Evolutionary conservation across 2,113 vertebrate genomes (phyloP).

Genomic region (Polypterus senegalus): DNA sequence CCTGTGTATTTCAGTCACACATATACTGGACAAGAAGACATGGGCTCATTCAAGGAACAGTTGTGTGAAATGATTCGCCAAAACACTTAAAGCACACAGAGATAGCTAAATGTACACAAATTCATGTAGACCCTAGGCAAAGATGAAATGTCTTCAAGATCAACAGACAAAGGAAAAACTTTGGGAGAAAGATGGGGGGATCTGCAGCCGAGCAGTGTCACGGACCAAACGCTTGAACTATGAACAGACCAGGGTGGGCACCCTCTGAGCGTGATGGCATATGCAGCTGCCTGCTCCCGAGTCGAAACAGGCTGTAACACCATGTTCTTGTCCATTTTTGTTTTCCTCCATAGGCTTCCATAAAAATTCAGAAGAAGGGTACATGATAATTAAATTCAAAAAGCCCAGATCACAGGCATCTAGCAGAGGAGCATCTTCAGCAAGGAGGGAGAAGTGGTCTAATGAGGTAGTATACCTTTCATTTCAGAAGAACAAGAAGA

Average conservation of each 20-base stretch:
- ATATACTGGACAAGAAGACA: no score
- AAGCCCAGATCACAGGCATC: constrained; percentile 3
- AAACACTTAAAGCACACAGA: no score
- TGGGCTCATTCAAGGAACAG: no score
- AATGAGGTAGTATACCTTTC: constrained; percentile 15
- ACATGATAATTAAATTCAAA: constrained; percentile 6
- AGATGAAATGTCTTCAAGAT: no score
- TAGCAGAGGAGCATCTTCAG: background rate
- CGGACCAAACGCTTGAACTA: constrained; percentile 8
- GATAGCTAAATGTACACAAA: no score
- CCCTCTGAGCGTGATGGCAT: no score
- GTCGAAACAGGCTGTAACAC: background rate
- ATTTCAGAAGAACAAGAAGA: no score
- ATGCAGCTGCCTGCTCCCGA: no score
- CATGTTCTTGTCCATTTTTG: constrained; percentile 4
- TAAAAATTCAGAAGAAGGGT: constrained; percentile 1
- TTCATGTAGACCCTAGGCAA: no score
- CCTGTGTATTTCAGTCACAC: no score
- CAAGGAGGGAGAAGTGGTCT: constrained; percentile 16
- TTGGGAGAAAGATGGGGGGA: constrained; percentile 2
- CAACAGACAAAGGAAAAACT: no score
- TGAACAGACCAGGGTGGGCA: constrained; percentile 4
- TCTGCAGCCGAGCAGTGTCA: constrained; percentile 1
- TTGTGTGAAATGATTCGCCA: no score
- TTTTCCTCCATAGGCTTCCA: constrained; percentile 10